These are phyloP conservation scores for Chunga burmeisteri DNA, from an alignment of 2,113 vertebrate genomes.

Conservation along the genomic window DNA sequence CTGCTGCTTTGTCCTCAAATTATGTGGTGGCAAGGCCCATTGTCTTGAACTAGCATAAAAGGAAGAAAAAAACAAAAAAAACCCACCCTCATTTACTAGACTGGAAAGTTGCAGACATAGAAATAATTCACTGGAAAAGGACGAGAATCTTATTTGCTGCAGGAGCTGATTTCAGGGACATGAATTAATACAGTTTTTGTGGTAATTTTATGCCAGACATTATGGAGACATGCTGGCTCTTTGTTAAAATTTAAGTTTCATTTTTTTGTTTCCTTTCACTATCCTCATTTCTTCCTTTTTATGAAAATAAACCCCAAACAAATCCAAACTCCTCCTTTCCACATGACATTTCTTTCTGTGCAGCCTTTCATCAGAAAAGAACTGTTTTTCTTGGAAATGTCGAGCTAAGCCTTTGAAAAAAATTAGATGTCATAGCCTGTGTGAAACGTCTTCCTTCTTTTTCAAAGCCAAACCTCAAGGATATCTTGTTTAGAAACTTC, in stretches of 20 bases:
- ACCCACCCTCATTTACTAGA: neutral
- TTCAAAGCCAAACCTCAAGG: conserved; percentile 25
- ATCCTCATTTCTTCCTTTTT: neutral
- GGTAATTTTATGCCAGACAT: neutral
- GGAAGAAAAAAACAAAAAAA: neutral
- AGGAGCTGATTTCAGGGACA: neutral
- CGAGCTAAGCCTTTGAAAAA: conserved; percentile 52
- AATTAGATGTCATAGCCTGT: neutral
- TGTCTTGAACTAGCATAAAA: neutral
- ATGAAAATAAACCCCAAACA: conserved; percentile 12
- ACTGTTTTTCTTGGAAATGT: conserved; percentile 50
- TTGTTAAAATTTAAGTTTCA: neutral
- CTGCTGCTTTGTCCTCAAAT: neutral
- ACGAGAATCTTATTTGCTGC: neutral
- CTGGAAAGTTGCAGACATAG: neutral
- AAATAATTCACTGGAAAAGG: neutral
- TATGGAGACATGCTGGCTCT: neutral
- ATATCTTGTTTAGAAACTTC: conserved; percentile 22
- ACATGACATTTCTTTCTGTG: conserved; percentile 19
- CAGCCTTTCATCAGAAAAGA: conserved; percentile 49
- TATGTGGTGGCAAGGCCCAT: neutral
- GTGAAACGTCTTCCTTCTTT: neutral
- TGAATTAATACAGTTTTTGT: neutral
- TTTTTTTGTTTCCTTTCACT: neutral
- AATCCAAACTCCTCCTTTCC: neutral